Evolutionary conservation across 2,113 vertebrate genomes (phyloP), one percentile per base, ranked within the genome.

Genomic region (Pyxicephalus adspersus): DNA sequence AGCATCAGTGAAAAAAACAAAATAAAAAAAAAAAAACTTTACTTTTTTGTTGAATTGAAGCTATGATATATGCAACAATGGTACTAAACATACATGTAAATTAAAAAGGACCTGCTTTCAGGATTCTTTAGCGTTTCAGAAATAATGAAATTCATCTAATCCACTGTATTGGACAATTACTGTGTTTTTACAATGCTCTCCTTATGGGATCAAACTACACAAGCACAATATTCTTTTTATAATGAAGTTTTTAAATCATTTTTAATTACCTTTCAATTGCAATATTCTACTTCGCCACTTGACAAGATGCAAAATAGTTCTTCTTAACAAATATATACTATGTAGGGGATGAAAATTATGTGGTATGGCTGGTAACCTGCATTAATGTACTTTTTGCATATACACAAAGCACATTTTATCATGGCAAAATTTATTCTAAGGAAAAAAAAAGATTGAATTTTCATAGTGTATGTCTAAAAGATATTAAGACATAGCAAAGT

Each of bases 241-340:
- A 75, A 75, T 66, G 28, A 82, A 66, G 80, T 75, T 82, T 75
- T 82, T 82, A 75, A 82, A 82, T 75, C 61, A 82, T 75, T 82
- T 81, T 82, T 82, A 65, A 82, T 82, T 75, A 82, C 80, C 70
- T 82, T 82, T 75, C 80, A 66, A 65, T 75, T 58, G 70, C 71
- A 63, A 60, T 61, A 75, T 75, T 71, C 61, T 38, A 64, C 23
- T 75, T n/a, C 63, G 45, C 5, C 22, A 57, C 29, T 50, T 75
- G 61, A 82, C 80, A 75, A 75, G 70, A 82, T 75, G 71, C 80
- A 82, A 82, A 65, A 82, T 75, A 75, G 51, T 82, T 54, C 22
- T 66, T 74, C 58, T 81, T 22, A 74, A 81, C 79, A 81, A 81
- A 81, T 73, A 61, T 26, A 68, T 50, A 73, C 28, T 81, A 74